Conservation (phyloP, 2,888 invertebrate genomes). For the Drosophila prolongata region DNA sequence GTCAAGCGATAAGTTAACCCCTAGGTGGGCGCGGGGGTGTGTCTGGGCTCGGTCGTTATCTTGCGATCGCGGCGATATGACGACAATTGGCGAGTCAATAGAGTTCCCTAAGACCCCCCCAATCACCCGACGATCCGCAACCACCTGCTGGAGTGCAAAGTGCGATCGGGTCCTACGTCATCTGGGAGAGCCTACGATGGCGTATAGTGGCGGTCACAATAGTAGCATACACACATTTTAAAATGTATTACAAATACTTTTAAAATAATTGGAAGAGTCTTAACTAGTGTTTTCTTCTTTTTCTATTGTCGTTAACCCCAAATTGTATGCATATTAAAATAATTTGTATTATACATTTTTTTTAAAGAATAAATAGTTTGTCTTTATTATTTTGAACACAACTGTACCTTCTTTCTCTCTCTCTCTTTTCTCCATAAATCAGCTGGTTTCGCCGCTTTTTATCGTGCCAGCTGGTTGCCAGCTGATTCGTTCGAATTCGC, state of each 20-base stretch:
- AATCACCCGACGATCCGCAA: conserved; percentile 6
- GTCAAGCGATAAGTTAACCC: conserved; percentile 29
- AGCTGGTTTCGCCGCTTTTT: conserved; percentile 25
- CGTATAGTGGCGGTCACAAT: neutral
- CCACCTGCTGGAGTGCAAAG: conserved; percentile 22
- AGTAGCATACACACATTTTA: neutral
- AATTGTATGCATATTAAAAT: no score
- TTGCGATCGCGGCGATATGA: conserved; percentile 16
- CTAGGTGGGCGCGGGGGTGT: conserved; percentile 1
- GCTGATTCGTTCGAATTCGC: conserved; percentile 32
- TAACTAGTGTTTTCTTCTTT: no score
- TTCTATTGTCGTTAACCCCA: no score
- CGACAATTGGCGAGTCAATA: conserved; percentile 33
- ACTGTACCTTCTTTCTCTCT: neutral
- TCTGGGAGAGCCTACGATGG: neutral
- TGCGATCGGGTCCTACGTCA: conserved; percentile 28
- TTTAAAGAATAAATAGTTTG: neutral
- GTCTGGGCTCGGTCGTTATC: conserved; percentile 17
- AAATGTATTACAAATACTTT: no score
- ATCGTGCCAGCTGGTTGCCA: conserved; percentile 33
- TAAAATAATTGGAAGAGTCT: neutral
- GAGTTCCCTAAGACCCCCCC: conserved; percentile 42
- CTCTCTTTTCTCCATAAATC: conserved; percentile 5
- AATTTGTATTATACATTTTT: no score
- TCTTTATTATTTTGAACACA: neutral